A percentile compares a stretch with the other conserved stretches of the same genome.
Conservation (phyloP, 1,140 invertebrate genomes). For the Pentalonia nigronervosa region DNA sequence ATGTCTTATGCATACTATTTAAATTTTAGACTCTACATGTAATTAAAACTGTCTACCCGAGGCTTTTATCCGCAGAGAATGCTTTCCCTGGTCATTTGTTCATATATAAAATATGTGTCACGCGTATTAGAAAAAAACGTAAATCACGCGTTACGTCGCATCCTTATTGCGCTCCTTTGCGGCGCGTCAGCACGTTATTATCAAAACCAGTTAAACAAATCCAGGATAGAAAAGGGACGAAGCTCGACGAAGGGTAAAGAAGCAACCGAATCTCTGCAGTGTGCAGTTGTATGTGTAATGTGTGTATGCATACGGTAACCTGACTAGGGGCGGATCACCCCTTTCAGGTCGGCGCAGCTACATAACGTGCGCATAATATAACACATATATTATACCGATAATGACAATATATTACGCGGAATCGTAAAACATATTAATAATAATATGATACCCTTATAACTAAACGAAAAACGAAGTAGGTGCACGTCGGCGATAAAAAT, state of each 20-base stretch:
- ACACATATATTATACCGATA: background rate
- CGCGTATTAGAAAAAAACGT: background rate
- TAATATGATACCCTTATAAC: background rate
- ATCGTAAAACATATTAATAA: background rate
- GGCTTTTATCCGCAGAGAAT: background rate
- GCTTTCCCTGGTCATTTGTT: background rate
- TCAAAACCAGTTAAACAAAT: background rate
- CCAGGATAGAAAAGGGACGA: background rate
- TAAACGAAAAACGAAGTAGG: background rate
- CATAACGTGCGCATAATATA: background rate
- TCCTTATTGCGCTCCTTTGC: background rate
- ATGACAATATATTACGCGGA: background rate
- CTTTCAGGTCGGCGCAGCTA: conserved; percentile 13
- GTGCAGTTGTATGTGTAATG: background rate
- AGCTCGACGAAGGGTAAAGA: background rate
- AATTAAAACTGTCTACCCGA: background rate
- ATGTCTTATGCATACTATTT: too few relatives aligned
- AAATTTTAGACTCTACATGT: background rate
- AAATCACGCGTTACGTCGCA: background rate
- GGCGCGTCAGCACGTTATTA: background rate
- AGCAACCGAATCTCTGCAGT: background rate
- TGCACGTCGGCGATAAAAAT: conserved; percentile 19
- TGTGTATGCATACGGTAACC: background rate
- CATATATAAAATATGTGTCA: background rate
- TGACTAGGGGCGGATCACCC: conserved; percentile 16